Evolutionary conservation across 2,888 invertebrate species (phyloP), one percentile per base, ranked within the genome.

Genomic region (Lacanobia wlatinum): DNA sequence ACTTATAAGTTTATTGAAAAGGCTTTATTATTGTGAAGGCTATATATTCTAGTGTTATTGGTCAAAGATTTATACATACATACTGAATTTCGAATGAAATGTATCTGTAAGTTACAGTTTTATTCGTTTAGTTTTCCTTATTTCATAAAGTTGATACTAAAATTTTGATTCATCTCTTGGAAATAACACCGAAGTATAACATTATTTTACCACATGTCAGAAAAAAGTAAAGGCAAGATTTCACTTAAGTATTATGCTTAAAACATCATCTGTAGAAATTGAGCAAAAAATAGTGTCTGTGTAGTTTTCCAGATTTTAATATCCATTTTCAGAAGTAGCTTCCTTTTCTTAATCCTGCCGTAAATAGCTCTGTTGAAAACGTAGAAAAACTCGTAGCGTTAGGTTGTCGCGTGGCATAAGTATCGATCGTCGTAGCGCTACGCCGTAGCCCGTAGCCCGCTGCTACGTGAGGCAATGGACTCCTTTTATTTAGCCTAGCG

Each of bases 361-460:
- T 78, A 84, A 86, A 87, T 80, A 85, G 56, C 66, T 81, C 82
- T 81, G 80, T 78, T 77, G 78, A 85, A 82, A 78, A 87, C 83
- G 84, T 88, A 87, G 90, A 93, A 93, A 94, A 93, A 90, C 89
- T 89, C 90, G 91, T 92, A 93, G 91, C 92, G 89, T 87, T 90
- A 89, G 87, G 90, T 90, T 95, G 95, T 95, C 95, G 95, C 94
- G 94, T 90, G 90, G 92, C 88, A 85, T 87, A 87, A 84, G 89
- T 95, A 96, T 96, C 92, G 96, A 96, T 95, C 95, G 95, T 91
- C 90, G 92, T 86, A 86, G 92, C 89, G 89, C 92, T 93, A 93
- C 93, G 92, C 77, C 93, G 92, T 91, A 90, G 93, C 89, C 65
- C 93, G 92, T 91, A 90, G 93, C 89, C 66, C 68, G 73, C 71